Percentiles rank a stretch among this genome's conserved stretches.
Conservation (phyloP, 2,113 vertebrate species). For the Salvelinus alpinus region DNA sequence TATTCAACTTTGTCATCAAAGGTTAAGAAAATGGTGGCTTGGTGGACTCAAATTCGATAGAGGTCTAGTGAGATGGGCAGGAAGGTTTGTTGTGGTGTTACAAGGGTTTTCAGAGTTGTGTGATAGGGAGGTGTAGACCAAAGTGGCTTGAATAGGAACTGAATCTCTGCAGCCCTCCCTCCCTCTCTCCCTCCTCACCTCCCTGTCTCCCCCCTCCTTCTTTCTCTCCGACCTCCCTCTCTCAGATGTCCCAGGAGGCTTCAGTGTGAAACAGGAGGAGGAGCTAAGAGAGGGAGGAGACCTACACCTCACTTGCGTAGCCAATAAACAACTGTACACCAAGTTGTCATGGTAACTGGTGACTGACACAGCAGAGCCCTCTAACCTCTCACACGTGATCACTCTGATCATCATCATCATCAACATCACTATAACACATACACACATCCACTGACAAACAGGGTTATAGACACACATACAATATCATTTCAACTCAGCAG, state of each 20-base stretch:
- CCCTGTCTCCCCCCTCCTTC: background rate
- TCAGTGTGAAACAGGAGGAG: slow-evolving; percentile 79
- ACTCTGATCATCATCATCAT: background rate
- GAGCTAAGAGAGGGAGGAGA: slow-evolving; percentile 85
- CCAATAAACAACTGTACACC: slow-evolving; percentile 89
- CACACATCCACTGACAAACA: no score
- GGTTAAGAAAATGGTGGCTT: slow-evolving; percentile 53
- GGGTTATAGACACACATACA: background rate
- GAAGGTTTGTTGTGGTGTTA: slow-evolving; percentile 26
- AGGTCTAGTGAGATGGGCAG: slow-evolving; percentile 27
- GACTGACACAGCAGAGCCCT: slow-evolving; percentile 47
- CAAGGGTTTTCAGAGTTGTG: background rate
- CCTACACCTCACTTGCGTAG: slow-evolving; percentile 83
- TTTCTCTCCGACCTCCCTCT: slow-evolving; percentile 6
- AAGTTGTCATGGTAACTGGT: slow-evolving; percentile 83
- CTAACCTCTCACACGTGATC: background rate
- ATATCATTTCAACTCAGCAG: no score
- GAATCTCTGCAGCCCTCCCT: background rate
- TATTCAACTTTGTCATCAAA: slow-evolving; percentile 74
- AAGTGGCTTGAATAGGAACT: background rate
- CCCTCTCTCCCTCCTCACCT: background rate
- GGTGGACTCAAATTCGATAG: slow-evolving; percentile 41
- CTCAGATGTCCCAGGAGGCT: slow-evolving; percentile 86
- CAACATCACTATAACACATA: no score
- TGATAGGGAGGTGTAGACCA: no score